Base-by-base conservation (phyloP, 2,888 invertebrate genomes). In the Oithona nana region DNA sequence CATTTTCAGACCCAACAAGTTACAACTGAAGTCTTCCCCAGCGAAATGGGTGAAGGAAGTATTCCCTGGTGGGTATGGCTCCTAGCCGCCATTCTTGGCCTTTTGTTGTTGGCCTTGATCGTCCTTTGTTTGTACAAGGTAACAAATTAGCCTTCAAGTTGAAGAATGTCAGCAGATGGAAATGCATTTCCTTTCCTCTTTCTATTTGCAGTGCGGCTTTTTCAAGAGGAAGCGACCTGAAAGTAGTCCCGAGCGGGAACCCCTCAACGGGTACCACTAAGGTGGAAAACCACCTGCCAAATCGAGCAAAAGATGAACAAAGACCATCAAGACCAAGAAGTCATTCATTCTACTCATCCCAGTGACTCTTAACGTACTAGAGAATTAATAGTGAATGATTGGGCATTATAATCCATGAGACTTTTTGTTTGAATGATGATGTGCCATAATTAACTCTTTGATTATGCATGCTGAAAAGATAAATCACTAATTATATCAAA, bases 11-110 rank as follows among this genome's bases (percentile, higher is more conserved):
- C 26, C 22, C 52, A 61, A 28, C 28, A 24, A 28, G 61, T 61
- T n/a, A 61, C 61, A 20, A 61, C 61, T 13, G 51, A 49, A 28
- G 61, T 61, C n/a, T 50, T 61, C 16, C 61, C 61, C 4, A 61
- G 28, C 28, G 52, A 61, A 8, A 16, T 50, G 16, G 61, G 30
- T 24, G 61, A 51, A 28, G 31, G n/a, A 20, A 8, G 62, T 22
- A 81, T 88, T 49, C 87, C 88, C 0, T 77, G 89, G 57, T 90
- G 90, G 89, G 82, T 88, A 52, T 83, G 88, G 60, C 80, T 89
- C 1, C 74, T 90, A 64, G 85, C 89, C 0, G 88, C 88, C 0
- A 81, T 86, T 65, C 81, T 83, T 1, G 90, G 90, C 3, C 81
- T 87, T 0, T 73, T 88, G 28, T 80, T 90, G 65, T 75, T 90